Base-by-base conservation (phyloP, 2,113 vertebrate genomes). In the Stegastes partitus region DNA sequence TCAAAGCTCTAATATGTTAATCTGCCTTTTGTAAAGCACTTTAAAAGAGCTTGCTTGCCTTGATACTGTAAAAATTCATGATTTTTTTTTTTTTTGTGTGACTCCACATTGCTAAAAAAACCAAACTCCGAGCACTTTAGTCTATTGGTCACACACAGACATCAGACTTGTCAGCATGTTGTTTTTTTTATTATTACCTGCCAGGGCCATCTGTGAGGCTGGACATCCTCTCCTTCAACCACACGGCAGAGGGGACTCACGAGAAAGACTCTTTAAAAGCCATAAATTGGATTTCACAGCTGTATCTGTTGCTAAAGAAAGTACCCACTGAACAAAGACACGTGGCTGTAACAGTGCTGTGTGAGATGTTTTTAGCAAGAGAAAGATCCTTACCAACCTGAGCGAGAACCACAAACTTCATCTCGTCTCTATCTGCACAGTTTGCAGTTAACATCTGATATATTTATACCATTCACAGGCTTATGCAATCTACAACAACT, bases 181-280 rank as follows among this genome's bases (percentile, higher is more conserved):
- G 4, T n/a, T n/a, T 56, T n/a, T n/a, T n/a, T n/a, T n/a, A n/a
- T n/a, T n/a, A n/a, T 82, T 85, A 95, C 95, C 95, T 95, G 95
- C 95, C 94, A 95, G 18, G 95, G 94, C 94, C 94, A 95, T 83
- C 93, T 94, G 88, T 95, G 10, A 42, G 94, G 84, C 37, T 77
- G 86, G 47, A 80, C 94, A 63, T 95, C 92, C 22, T 84, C 87
- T 69, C 94, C 94, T 21, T 93, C 94, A 39, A 95, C 94, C 79
- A 95, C 94, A 79, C 92, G 87, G 69, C 95, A 95, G 81, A 54
- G 10, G 58, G 3, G n/a, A 75, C 50, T 53, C 23, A 39, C 4
- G 42, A 45, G 18, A 65, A 19, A 66, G 5, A 74, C 31, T 18
- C 11, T 34, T 1, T 15, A 18, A 34, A 0, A 54, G 58, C 7